phyloP scores from a whole-genome alignment of 2,888 invertebrate species.

The Leptinotarsa peninsularis region DNA sequence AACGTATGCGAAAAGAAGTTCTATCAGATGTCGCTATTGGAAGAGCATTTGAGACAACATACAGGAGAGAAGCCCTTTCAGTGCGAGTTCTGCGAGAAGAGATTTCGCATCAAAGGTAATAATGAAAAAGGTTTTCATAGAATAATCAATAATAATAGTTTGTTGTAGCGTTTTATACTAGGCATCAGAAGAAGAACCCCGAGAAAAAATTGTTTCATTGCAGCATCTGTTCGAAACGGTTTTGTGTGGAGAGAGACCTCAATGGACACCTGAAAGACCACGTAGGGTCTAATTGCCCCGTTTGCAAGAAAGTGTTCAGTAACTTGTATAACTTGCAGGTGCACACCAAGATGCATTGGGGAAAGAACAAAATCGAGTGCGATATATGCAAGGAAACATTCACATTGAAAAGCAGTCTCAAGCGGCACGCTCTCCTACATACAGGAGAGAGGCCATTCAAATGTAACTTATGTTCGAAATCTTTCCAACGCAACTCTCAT shows the following conservation, averaged over 20 bases:
- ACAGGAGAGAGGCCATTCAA: neutral
- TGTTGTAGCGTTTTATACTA: neutral
- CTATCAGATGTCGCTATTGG: conserved; percentile 63
- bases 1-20: conserved; percentile 61
- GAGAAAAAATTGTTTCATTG: neutral
- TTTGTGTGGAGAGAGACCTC: neutral
- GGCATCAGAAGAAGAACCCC: conserved; percentile 1
- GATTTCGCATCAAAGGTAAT: neutral
- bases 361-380: neutral
- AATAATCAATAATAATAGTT: neutral
- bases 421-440: neutral
- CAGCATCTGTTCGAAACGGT: neutral
- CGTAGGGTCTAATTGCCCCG: neutral
- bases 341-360: neutral
- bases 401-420: neutral
- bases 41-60: conserved; percentile 68
- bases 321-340: neutral
- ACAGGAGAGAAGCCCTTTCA: conserved; percentile 62
- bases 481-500: neutral
- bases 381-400: neutral
- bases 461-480: neutral
- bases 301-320: neutral
- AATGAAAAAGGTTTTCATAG: neutral
- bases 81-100: conserved; percentile 15
- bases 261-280: neutral